Evolutionary conservation across 1,140 invertebrate species (phyloP), one percentile per base, ranked within the genome.

Genomic region (Chrysoperla carnea): DNA sequence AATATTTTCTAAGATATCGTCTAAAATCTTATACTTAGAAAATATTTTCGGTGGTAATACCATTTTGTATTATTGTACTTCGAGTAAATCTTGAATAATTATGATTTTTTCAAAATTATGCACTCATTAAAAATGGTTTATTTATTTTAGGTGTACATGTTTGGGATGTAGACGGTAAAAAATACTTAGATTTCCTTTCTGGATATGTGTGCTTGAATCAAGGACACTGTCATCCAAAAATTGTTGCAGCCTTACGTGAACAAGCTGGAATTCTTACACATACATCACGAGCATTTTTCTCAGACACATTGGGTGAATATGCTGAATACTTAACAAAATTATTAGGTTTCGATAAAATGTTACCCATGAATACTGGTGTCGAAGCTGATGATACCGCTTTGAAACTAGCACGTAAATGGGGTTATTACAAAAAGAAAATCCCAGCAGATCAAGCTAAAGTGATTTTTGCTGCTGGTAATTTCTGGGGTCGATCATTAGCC

Each of bases 281-380:
- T 36, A 80, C 78, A 4, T 87, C 89, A 5, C 72, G 95, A 50
- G 96, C 96, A 2, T 99, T 99, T 66, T 95, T 95, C 59, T 90
- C 84, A 0, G 77, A 92, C 55, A 70, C 81, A 9, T 67, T 99
- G 4, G 93, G 93, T 12, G 84, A 94, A 56, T 99, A 89, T 61
- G 91, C 91, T 54, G 85, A 98, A 60, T 94, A 78, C 54, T 73
- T 95, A 39, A 95, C 89, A 0, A 78, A 78, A 48, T 58, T 95
- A 6, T 91, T 99, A 56, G 81, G 81, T 28, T 99, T 86, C 58
- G 89, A 99, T 43, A 94, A 94, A 62, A 75, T 97, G 28, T 60
- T 98, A 28, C 91, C 93, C 1, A 98, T 98, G 93, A 98, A 98
- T 61, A 95, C 93, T 8, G 93, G 94, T 15, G 94, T 99, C 0